A percentile compares a stretch with the other conserved stretches of the same genome.
Conservation (phyloP, 1,140 invertebrate genomes). For the Sogatella furcifera region DNA sequence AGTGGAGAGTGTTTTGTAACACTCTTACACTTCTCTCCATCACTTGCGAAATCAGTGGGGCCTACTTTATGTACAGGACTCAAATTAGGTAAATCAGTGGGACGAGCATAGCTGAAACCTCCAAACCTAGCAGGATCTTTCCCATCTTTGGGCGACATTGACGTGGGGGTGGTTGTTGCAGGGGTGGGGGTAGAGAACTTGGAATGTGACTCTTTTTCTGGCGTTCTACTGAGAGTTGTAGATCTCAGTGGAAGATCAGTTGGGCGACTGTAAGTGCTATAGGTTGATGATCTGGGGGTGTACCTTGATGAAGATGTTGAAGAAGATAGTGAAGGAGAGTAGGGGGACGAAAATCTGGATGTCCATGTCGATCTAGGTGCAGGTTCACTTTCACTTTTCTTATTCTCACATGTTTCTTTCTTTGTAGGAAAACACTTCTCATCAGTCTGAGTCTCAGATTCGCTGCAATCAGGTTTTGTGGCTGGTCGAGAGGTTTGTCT, state of each 20-base stretch:
- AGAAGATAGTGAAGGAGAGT: slow-evolving; percentile 1
- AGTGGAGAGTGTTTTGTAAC: not conserved
- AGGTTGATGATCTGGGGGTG: slow-evolving; percentile 10
- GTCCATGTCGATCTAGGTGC: not conserved
- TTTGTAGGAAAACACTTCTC: slow-evolving; percentile 11
- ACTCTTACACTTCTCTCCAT: not conserved
- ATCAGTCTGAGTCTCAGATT: slow-evolving; percentile 17
- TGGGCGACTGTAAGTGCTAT: slow-evolving; percentile 12
- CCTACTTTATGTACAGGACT: not conserved
- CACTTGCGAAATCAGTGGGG: not conserved
- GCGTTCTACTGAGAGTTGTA: not conserved
- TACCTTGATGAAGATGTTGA: slow-evolving; percentile 4
- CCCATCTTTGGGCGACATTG: not conserved
- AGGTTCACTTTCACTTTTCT: not conserved
- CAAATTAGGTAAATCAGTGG: slow-evolving; percentile 14
- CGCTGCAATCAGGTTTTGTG: slow-evolving; percentile 11
- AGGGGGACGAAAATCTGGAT: slow-evolving; percentile 1
- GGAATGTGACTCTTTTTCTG: not conserved
- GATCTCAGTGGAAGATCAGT: slow-evolving; percentile 15
- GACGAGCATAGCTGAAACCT: slow-evolving; percentile 17
- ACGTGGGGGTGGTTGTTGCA: slow-evolving; percentile 1
- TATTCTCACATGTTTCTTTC: not conserved
- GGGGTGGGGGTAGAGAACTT: not conserved
- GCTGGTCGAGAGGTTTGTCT: slow-evolving; percentile 11
- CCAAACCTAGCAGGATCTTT: slow-evolving; percentile 10